These are phyloP conservation scores for Drosophila rufa DNA, from an alignment of 1,140 invertebrate genomes.

Conservation along the genomic window DNA sequence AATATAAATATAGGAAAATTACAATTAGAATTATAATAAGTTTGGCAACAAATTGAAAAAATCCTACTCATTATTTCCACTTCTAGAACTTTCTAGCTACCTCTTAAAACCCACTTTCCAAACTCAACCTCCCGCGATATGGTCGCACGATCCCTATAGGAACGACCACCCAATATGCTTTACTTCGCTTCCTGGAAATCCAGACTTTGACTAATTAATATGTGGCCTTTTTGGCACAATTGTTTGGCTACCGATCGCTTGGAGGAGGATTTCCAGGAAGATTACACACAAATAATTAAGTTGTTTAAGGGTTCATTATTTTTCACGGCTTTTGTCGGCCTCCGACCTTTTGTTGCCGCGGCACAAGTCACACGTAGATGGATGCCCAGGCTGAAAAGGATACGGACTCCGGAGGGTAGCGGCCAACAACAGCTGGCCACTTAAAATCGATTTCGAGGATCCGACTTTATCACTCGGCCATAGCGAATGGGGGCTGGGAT, in stretches of 20 bases:
- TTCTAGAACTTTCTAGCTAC: no score
- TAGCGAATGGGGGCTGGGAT: slow-evolving; percentile 69
- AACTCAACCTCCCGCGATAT: background rate
- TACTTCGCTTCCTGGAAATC: slow-evolving; percentile 57
- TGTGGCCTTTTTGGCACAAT: slow-evolving; percentile 79
- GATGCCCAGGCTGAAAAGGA: slow-evolving; percentile 18
- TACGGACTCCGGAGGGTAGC: slow-evolving; percentile 19
- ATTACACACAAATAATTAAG: slow-evolving; percentile 76
- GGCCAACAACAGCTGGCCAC: slow-evolving; percentile 65
- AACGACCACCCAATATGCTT: slow-evolving; percentile 61
- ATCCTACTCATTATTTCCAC: no score
- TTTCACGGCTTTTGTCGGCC: slow-evolving; percentile 77
- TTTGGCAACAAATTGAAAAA: no score
- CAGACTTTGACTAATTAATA: slow-evolving; percentile 69
- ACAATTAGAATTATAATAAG: no score
- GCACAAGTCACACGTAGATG: slow-evolving; percentile 72
- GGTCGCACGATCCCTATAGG: slow-evolving; percentile 2
- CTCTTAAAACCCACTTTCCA: no score
- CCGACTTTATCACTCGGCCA: slow-evolving; percentile 54
- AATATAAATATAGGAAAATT: no score
- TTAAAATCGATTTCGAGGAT: slow-evolving; percentile 69
- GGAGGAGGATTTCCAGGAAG: slow-evolving; percentile 68
- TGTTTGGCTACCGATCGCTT: slow-evolving; percentile 69
- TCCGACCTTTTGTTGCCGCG: slow-evolving; percentile 52
- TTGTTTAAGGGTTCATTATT: slow-evolving; percentile 78